Evolutionary conservation across 2,888 invertebrate species (phyloP).

Genomic region (Drosophila bunnanda): DNA sequence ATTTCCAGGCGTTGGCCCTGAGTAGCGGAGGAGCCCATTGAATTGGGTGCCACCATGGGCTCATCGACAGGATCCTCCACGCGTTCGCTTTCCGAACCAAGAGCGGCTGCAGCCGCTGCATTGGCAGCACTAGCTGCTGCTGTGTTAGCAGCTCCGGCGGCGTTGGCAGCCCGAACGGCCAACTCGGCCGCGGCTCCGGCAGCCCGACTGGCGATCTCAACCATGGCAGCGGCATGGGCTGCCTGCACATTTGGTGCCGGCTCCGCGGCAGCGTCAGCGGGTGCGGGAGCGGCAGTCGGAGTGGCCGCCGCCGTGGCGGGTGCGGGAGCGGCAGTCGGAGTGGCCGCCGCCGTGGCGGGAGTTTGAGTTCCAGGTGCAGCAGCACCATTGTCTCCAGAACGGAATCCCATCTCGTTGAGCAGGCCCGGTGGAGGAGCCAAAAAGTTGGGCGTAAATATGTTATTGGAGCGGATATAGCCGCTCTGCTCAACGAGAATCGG

Average conservation of each 20-base stretch:
- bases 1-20: constrained; percentile 41
- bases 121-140: constrained; percentile 27
- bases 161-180: constrained; percentile 15
- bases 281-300: constrained; percentile 4
- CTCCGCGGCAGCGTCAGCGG: constrained; percentile 13
- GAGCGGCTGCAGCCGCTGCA: constrained; percentile 52
- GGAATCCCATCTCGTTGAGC: constrained; percentile 32
- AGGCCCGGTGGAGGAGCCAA: constrained; percentile 52
- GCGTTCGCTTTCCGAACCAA: constrained; percentile 34
- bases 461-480: constrained; percentile 84
- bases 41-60: constrained; percentile 62
- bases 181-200: constrained; percentile 17
- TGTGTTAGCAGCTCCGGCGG: constrained; percentile 13
- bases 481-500: constrained; percentile 90
- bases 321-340: constrained; percentile 12
- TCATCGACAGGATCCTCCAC: constrained; percentile 81
- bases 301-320: too few relatives aligned
- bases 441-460: constrained; percentile 70
- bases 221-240: constrained; percentile 15
- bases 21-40: background rate
- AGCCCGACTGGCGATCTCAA: constrained; percentile 16
- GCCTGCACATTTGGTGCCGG: constrained; percentile 17
- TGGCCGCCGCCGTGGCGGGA: constrained; percentile 21
- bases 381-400: constrained; percentile 2
- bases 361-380: constrained; percentile 36